A percentile compares a stretch with the other conserved stretches of the same genome.
Conservation (phyloP, 2,888 invertebrate genomes). For the Thymelicus acteon region DNA sequence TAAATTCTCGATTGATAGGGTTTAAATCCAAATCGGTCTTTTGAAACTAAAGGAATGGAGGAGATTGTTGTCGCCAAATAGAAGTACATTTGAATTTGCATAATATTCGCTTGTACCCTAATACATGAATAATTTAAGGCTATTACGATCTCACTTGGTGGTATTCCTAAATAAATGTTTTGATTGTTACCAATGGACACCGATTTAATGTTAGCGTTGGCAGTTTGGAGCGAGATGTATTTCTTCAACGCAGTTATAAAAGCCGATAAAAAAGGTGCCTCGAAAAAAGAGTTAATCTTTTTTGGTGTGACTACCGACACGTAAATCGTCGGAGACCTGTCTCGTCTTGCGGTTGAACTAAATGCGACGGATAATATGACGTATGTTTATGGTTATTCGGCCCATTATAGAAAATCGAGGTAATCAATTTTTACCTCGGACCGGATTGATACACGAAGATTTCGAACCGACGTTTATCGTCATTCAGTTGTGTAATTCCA, state of each 20-base stretch:
- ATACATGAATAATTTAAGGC: conserved; percentile 26
- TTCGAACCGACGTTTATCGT: conserved; percentile 44
- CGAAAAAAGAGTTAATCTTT: conserved; percentile 50
- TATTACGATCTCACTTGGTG: conserved; percentile 48
- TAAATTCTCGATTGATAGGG: conserved; percentile 30
- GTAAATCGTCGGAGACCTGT: conserved; percentile 45
- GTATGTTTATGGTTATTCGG: conserved; percentile 52
- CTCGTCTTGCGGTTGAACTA: conserved; percentile 44
- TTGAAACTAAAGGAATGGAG: not conserved
- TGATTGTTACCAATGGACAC: conserved; percentile 48
- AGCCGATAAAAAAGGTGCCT: conserved; percentile 39
- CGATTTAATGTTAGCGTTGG: conserved; percentile 49
- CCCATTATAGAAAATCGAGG: conserved; percentile 44
- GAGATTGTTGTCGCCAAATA: conserved; percentile 17
- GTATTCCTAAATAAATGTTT: conserved; percentile 52
- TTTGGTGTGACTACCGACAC: conserved; percentile 53
- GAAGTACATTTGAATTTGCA: conserved; percentile 13
- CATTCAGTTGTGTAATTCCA: conserved; percentile 26
- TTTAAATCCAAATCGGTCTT: conserved; percentile 22
- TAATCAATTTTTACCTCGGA: conserved; percentile 47
- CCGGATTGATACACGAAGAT: conserved; percentile 43
- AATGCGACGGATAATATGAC: conserved; percentile 48
- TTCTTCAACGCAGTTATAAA: conserved; percentile 43
- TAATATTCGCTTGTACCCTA: conserved; percentile 31
- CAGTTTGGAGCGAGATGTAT: conserved; percentile 45